Evolutionary conservation across 2,888 invertebrate species (phyloP).

Genomic region (Venusia cambrica): DNA sequence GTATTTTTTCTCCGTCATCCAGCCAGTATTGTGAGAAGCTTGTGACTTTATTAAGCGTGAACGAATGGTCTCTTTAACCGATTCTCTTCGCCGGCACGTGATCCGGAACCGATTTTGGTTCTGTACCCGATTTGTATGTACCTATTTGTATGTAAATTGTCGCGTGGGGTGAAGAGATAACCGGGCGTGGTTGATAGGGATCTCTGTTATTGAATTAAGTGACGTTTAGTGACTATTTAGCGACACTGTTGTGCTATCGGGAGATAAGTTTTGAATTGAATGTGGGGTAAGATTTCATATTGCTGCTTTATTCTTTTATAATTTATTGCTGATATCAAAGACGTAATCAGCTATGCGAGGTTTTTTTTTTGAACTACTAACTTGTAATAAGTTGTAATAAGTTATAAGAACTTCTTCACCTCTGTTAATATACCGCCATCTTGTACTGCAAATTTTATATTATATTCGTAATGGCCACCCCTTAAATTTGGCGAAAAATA

Average conservation of each 20-base stretch:
- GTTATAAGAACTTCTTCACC: constrained; percentile 5
- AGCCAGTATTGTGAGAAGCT: constrained; percentile 76
- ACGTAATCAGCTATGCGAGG: no score
- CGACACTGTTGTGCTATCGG: constrained; percentile 32
- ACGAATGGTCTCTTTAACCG: constrained; percentile 73
- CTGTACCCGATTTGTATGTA: constrained; percentile 68
- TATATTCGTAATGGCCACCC: no score
- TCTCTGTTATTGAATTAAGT: constrained; percentile 73
- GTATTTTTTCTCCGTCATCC: constrained; percentile 53
- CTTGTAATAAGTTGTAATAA: constrained; percentile 10
- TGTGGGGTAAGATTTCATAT: constrained; percentile 23
- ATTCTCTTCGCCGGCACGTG: constrained; percentile 83
- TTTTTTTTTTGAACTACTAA: no score
- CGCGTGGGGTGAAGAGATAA: constrained; percentile 70
- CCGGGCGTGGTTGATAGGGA: constrained; percentile 69
- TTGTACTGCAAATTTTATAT: no score
- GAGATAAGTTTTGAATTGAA: constrained; percentile 29
- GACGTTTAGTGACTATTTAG: constrained; percentile 58
- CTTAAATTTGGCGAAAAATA: no score
- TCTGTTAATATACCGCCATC: no score
- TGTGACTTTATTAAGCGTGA: constrained; percentile 79
- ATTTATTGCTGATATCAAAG: constrained; percentile 11
- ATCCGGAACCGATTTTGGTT: constrained; percentile 78
- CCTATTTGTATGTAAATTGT: constrained; percentile 76
- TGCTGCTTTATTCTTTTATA: constrained; percentile 10